Percentiles rank a stretch among this genome's conserved stretches.
phyloP scores from a whole-genome alignment of 2,888 invertebrate genomes.

The Chelonus formosanus region DNA sequence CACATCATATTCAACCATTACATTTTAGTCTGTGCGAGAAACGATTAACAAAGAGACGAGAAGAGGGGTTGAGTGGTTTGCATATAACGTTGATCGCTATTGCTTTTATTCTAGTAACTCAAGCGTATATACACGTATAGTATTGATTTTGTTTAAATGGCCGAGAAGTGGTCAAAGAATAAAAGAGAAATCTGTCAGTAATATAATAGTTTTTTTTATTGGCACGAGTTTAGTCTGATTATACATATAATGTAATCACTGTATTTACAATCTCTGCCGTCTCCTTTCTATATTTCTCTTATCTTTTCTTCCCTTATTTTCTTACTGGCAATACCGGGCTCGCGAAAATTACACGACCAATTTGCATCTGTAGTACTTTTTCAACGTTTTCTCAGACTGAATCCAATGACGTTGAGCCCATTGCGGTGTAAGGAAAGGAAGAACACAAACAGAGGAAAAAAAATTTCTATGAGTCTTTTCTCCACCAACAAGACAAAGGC shows the following conservation, averaged over 20 bases:
- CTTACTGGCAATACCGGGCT: background rate
- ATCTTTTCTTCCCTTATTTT: no score
- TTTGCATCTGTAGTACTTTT: slow-evolving; percentile 27
- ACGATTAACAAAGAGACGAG: slow-evolving; percentile 33
- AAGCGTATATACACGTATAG: slow-evolving; percentile 9
- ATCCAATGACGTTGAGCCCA: background rate
- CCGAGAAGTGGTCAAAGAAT: no score
- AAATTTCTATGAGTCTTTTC: slow-evolving; percentile 36
- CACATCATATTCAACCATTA: slow-evolving; percentile 16
- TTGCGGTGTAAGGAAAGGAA: slow-evolving; percentile 4
- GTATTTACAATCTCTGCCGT: no score
- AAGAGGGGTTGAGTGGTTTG: slow-evolving; percentile 21
- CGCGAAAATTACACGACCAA: slow-evolving; percentile 29
- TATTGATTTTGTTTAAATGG: slow-evolving; percentile 21
- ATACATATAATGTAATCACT: no score
- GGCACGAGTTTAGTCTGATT: no score
- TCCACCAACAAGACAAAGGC: slow-evolving; percentile 30
- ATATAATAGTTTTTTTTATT: no score
- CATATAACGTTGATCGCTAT: background rate
- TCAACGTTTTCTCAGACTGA: slow-evolving; percentile 2
- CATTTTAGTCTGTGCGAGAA: slow-evolving; percentile 2
- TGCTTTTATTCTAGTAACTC: slow-evolving; percentile 20
- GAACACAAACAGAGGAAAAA: slow-evolving; percentile 32
- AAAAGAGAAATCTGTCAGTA: no score
- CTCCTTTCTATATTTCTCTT: no score